Conservation (phyloP, 2,888 invertebrate species). For the Luffia ferchaultella region DNA sequence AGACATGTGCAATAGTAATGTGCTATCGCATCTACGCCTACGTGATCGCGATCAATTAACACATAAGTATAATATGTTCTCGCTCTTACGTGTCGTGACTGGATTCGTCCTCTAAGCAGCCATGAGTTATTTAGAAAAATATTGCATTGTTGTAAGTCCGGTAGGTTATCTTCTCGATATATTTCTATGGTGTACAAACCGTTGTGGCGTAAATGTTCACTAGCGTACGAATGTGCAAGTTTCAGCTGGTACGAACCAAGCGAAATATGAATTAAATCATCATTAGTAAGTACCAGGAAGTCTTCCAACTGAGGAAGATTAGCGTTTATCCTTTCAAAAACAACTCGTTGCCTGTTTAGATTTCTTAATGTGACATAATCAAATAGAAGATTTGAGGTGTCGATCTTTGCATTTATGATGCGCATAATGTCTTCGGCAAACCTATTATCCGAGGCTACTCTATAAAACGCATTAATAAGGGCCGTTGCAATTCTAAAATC, state of each 20-base stretch:
- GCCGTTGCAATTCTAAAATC: conserved; percentile 4
- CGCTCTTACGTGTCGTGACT: conserved; percentile 2
- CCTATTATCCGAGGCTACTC: background rate
- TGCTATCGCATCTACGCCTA: background rate
- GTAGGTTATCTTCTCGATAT: background rate
- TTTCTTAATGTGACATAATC: background rate
- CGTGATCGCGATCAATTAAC: conserved; percentile 1
- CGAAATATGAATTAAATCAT: background rate
- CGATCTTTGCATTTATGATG: background rate
- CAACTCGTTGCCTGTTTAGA: background rate
- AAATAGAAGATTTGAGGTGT: background rate
- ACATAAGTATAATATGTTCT: background rate
- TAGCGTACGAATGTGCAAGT: conserved; percentile 1
- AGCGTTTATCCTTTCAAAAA: background rate
- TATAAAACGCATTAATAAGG: conserved; percentile 4
- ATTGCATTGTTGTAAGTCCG: background rate
- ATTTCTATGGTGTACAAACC: conserved; percentile 1
- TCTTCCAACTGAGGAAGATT: conserved; percentile 1
- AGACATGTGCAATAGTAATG: conserved; percentile 4
- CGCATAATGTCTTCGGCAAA: background rate
- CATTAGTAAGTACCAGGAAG: conserved; percentile 1
- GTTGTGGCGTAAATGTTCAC: background rate
- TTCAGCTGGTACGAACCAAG: conserved; percentile 2
- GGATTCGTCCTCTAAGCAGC: conserved; percentile 2
- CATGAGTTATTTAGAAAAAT: background rate